Conservation (phyloP, 1,140 invertebrate species). For the Condylostylus longicornis region DNA sequence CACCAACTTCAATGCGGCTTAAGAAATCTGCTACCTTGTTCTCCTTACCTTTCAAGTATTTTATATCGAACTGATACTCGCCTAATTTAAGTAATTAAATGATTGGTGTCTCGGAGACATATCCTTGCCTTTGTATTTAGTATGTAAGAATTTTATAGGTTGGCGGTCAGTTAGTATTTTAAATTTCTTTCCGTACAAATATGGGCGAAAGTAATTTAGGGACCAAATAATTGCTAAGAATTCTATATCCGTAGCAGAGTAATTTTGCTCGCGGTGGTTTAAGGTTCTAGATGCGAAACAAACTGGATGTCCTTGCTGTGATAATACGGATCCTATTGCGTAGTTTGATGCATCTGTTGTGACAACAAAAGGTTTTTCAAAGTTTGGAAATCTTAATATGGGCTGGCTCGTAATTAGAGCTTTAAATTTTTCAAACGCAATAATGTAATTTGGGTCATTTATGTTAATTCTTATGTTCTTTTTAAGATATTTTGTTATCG, state of each 20-base stretch:
- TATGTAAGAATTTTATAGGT: too few relatives aligned
- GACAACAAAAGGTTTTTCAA: constrained; percentile 2
- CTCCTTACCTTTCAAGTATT: constrained; percentile 9
- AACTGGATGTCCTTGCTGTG: constrained; percentile 6
- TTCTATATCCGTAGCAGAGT: too few relatives aligned
- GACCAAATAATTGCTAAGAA: too few relatives aligned
- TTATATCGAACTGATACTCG: constrained; percentile 5
- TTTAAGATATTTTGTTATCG: constrained; percentile 5
- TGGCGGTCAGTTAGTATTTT: too few relatives aligned
- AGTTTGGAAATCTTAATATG: constrained; percentile 2
- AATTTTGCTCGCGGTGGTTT: constrained; percentile 2
- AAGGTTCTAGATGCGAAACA: constrained; percentile 6
- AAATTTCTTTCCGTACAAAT: too few relatives aligned
- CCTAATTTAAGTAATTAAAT: constrained; percentile 1
- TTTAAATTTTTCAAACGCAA: constrained; percentile 8
- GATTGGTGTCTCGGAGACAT: constrained; percentile 5
- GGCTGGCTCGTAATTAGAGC: constrained; percentile 2
- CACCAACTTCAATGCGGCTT: neutral
- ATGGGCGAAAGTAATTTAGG: too few relatives aligned
- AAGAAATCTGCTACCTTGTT: constrained; percentile 5
- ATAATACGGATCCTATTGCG: neutral
- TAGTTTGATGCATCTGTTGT: constrained; percentile 4
- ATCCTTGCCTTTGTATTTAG: constrained; percentile 7
- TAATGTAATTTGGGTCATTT: constrained; percentile 4
- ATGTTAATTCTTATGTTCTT: constrained; percentile 4